A percentile compares a stretch with the other conserved stretches of the same genome.
These are phyloP conservation scores for Drosophila nasuta DNA, from an alignment of 1,140 invertebrate species.

Conservation along the genomic window DNA sequence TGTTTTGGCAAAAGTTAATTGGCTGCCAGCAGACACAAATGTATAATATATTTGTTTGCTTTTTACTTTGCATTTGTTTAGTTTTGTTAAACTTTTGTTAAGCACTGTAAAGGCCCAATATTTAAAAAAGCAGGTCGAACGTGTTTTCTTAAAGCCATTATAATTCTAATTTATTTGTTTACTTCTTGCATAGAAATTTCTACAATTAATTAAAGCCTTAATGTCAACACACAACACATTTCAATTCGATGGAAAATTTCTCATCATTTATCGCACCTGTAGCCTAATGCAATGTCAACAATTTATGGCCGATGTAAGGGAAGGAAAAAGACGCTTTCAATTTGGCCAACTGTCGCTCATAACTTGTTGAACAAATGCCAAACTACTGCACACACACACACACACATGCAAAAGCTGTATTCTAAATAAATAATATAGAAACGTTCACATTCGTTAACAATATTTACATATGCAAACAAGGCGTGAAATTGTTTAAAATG, in stretches of 20 bases:
- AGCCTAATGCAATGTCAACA: slow-evolving; percentile 17
- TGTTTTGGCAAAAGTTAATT: slow-evolving; percentile 46
- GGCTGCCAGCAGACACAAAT: slow-evolving; percentile 17
- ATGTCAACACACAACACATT: slow-evolving; percentile 10
- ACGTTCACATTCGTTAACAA: slow-evolving; percentile 26
- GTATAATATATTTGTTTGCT: slow-evolving; percentile 75
- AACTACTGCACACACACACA: slow-evolving; percentile 29
- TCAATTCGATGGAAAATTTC: slow-evolving; percentile 23
- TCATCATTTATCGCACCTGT: slow-evolving; percentile 33
- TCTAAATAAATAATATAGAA: slow-evolving; percentile 37
- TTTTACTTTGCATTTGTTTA: slow-evolving; percentile 51
- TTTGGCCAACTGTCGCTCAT: slow-evolving; percentile 39
- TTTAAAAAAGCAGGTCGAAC: slow-evolving; percentile 70
- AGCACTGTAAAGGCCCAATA: slow-evolving; percentile 48
- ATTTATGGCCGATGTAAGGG: slow-evolving; percentile 15
- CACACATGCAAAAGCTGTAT: neutral
- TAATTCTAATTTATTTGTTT: slow-evolving; percentile 49
- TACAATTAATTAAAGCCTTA: slow-evolving; percentile 5
- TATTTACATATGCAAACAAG: slow-evolving; percentile 49
- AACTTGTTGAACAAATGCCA: slow-evolving; percentile 54
- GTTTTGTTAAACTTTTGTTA: slow-evolving; percentile 45
- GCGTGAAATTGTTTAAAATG: slow-evolving; percentile 48
- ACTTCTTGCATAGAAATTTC: slow-evolving; percentile 37
- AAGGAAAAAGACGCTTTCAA: slow-evolving; percentile 14
- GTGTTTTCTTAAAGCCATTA: slow-evolving; percentile 43